Percentiles rank a stretch among this genome's conserved stretches.
Evolutionary conservation across 2,797 vertebrate species (phyloP).

Genomic region (Acrossocheilus fasciatus): DNA sequence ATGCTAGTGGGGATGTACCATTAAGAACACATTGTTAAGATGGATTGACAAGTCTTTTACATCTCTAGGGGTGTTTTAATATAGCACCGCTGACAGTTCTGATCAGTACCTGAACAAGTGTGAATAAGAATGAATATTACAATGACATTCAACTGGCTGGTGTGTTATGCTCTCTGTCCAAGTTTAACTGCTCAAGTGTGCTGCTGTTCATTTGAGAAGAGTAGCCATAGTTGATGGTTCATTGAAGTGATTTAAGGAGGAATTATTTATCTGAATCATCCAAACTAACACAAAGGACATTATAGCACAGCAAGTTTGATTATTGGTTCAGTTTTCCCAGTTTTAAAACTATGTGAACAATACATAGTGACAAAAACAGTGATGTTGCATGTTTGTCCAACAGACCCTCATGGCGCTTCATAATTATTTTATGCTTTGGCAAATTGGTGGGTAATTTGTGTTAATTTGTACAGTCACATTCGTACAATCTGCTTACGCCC

Average conservation of each 20-base stretch:
- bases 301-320: neutral
- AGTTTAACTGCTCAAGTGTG: neutral
- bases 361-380: neutral
- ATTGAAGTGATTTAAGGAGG: neutral
- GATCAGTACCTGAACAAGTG: constrained; percentile 20
- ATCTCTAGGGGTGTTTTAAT: constrained; percentile 47
- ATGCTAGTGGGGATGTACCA: constrained; percentile 6
- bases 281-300: neutral
- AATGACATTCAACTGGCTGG: neutral
- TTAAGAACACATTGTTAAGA: constrained; percentile 37
- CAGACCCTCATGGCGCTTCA: neutral
- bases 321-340: neutral
- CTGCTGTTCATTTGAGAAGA: neutral
- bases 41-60: constrained; percentile 25
- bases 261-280: neutral
- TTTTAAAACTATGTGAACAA: neutral
- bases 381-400: neutral
- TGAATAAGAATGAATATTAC: constrained; percentile 13
- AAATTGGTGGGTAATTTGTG: neutral
- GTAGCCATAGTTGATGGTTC: neutral
- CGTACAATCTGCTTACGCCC: neutral
- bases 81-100: constrained; percentile 47
- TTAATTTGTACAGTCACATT: neutral
- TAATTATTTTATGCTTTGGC: neutral
- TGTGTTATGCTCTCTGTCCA: constrained; percentile 18